Percentiles rank a stretch among this genome's conserved stretches.
Evolutionary conservation across 2,888 invertebrate species (phyloP).

Genomic region (Melanargia galathea): DNA sequence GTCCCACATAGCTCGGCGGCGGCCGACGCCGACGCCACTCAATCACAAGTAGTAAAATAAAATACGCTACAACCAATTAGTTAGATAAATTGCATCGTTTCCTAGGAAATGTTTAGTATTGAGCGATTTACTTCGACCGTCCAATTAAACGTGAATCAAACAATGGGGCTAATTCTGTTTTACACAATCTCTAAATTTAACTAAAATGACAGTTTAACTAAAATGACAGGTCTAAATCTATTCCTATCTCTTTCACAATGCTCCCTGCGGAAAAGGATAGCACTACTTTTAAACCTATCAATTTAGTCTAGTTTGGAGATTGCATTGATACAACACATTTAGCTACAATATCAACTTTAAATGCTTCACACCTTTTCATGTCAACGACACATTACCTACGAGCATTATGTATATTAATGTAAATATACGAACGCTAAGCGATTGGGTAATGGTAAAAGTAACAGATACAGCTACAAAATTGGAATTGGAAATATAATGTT

Average conservation of each 20-base stretch:
- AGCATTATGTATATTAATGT: slow-evolving; percentile 3
- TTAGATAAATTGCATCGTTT: slow-evolving; percentile 19
- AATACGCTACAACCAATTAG: slow-evolving; percentile 28
- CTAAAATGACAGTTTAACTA: too few species aligned
- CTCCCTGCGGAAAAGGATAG: too few species aligned
- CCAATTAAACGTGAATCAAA: background rate
- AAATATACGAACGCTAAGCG: slow-evolving; percentile 2
- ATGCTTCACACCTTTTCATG: background rate
- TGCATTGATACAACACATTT: too few species aligned
- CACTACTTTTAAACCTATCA: too few species aligned
- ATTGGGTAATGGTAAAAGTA: slow-evolving; percentile 14
- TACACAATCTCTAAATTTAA: too few species aligned
- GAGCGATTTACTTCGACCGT: slow-evolving; percentile 2
- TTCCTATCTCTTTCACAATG: too few species aligned
- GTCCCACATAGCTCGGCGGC: slow-evolving; percentile 34
- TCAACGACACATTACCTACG: slow-evolving; percentile 8
- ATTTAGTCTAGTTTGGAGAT: too few species aligned
- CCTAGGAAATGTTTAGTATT: slow-evolving; percentile 12
- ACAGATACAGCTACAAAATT: background rate
- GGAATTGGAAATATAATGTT: slow-evolving; percentile 6
- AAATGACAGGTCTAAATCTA: too few species aligned
- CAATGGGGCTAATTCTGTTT: too few species aligned
- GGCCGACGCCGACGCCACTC: slow-evolving; percentile 19
- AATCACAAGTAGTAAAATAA: slow-evolving; percentile 34
- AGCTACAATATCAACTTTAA: background rate